phyloP scores from a whole-genome alignment of 2,797 vertebrate species.

The Chromobotia macracanthus region DNA sequence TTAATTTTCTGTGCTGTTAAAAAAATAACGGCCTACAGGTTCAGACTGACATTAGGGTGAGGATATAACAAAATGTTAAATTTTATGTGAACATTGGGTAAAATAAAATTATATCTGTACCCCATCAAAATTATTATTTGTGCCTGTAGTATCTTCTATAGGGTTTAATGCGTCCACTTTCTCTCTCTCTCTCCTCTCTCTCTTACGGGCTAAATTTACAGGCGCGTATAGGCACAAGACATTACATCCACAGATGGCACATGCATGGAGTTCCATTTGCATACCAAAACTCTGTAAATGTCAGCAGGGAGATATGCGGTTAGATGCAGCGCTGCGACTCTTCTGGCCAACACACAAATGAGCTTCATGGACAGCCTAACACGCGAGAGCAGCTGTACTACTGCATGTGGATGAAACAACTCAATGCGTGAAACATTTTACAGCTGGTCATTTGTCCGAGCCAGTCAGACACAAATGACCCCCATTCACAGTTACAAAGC shows the following conservation, averaged over 20 bases:
- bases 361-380: conserved; percentile 21
- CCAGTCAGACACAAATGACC: background rate
- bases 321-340: conserved; percentile 42
- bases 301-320: conserved; percentile 52
- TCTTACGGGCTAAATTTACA: conserved; percentile 57
- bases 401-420: conserved; percentile 19
- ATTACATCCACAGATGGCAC: conserved; percentile 60
- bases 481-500: conserved; percentile 3
- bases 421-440: conserved; percentile 5
- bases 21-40: background rate
- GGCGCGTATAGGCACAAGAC: conserved; percentile 44
- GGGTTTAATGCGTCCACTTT: too few species aligned
- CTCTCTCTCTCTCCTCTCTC: conserved; percentile 29
- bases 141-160: too few species aligned
- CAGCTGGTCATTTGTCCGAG: conserved; percentile 8
- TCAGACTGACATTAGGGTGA: too few species aligned
- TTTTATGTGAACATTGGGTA: background rate
- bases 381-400: conserved; percentile 21
- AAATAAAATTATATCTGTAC: background rate
- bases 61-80: too few species aligned
- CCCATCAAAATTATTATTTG: too few species aligned
- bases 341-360: conserved; percentile 19
- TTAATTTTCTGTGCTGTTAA: too few species aligned
- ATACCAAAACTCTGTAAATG: conserved; percentile 58
- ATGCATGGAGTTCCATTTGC: conserved; percentile 55